Evolutionary conservation across 1,140 invertebrate genomes (phyloP).

Genomic region (Ceratina australensis): DNA sequence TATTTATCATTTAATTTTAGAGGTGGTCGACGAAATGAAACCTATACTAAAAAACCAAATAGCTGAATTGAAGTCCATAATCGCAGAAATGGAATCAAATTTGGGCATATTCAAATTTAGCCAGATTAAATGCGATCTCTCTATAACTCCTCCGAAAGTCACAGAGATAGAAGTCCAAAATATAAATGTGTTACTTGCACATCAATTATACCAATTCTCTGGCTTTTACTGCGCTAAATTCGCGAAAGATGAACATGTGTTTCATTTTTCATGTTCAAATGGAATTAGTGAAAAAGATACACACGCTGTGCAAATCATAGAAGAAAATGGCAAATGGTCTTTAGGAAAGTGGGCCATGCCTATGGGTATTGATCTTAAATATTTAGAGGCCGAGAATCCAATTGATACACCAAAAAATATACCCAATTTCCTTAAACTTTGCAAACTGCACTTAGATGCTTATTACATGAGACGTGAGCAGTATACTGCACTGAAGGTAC

Average conservation of each 20-base stretch:
- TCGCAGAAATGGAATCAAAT: conserved; percentile 37
- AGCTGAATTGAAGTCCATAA: conserved; percentile 40
- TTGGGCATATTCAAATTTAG: conserved; percentile 29
- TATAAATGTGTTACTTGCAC: conserved; percentile 29
- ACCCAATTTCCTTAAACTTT: conserved; percentile 52
- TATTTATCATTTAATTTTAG: conserved; percentile 36
- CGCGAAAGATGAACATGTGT: conserved; percentile 42
- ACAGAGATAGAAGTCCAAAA: neutral
- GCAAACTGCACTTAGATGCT: conserved; percentile 56
- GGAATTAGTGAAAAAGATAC: neutral
- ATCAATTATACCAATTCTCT: conserved; percentile 53
- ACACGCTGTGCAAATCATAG: conserved; percentile 55
- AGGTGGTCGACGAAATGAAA: conserved; percentile 37
- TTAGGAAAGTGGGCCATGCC: conserved; percentile 68
- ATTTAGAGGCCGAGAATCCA: conserved; percentile 41
- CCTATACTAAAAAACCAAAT: conserved; percentile 51
- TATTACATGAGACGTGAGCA: conserved; percentile 54
- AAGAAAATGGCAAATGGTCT: neutral
- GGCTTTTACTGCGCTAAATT: conserved; percentile 57
- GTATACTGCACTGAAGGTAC: conserved; percentile 53
- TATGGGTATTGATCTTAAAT: conserved; percentile 50
- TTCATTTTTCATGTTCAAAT: conserved; percentile 45
- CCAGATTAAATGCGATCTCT: conserved; percentile 7
- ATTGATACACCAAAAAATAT: conserved; percentile 38
- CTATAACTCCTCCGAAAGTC: neutral